These are phyloP conservation scores for Tenodera sinensis DNA, from an alignment of 2,888 invertebrate species.

Conservation along the genomic window DNA sequence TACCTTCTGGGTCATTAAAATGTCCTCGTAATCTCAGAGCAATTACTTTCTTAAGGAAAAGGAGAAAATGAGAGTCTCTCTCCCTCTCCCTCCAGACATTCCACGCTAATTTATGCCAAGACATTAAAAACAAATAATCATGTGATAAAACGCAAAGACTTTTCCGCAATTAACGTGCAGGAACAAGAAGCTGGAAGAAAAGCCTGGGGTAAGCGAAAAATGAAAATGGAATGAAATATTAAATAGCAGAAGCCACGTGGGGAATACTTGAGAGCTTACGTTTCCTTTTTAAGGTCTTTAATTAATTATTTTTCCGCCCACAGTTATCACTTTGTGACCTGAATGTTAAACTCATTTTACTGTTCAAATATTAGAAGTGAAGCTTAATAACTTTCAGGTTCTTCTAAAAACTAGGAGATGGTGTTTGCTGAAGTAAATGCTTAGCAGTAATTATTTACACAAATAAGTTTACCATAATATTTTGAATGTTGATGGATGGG, in stretches of 20 bases:
- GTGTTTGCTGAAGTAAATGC: not conserved
- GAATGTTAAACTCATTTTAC: not conserved
- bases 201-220: not conserved
- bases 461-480: too few species aligned
- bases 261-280: not conserved
- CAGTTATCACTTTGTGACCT: not conserved
- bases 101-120: conserved; percentile 3
- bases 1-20: conserved; percentile 12
- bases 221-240: not conserved
- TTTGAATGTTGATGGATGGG: too few species aligned
- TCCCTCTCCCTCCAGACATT: not conserved
- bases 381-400: not conserved
- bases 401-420: too few species aligned
- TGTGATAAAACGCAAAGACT: conserved; percentile 3
- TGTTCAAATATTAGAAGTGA: not conserved
- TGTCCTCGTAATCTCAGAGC: conserved; percentile 8
- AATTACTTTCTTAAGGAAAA: conserved; percentile 3
- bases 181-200: not conserved
- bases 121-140: conserved; percentile 9
- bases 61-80: not conserved
- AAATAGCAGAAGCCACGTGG: not conserved
- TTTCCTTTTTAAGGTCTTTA: not conserved
- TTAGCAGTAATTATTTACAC: not conserved
- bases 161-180: conserved; percentile 1
- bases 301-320: not conserved